A percentile compares a stretch with the other conserved stretches of the same genome.
Evolutionary conservation across 2,797 vertebrate species (phyloP).

Genomic region (Leptatherina wallacei): DNA sequence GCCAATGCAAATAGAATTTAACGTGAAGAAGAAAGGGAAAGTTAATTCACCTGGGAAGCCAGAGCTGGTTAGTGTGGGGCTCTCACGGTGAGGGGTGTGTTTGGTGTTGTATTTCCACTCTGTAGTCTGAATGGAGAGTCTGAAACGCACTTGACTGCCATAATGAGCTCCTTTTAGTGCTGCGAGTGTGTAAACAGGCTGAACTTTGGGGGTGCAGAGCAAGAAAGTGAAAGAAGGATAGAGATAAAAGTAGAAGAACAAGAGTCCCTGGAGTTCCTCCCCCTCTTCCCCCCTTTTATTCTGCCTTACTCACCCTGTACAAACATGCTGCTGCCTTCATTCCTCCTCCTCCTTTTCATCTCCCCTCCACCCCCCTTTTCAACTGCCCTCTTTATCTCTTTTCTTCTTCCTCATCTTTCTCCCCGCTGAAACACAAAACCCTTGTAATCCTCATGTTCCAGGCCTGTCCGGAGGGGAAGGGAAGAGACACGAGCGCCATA

Average conservation of each 20-base stretch:
- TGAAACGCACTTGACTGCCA: constrained; percentile 59
- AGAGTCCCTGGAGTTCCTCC: constrained; percentile 56
- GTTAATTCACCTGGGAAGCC: constrained; percentile 53
- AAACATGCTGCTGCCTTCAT: constrained; percentile 33
- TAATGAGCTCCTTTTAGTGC: constrained; percentile 50
- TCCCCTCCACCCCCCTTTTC: constrained; percentile 25
- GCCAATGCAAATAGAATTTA: constrained; percentile 49
- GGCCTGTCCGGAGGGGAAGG: constrained; percentile 55
- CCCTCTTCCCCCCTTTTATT: constrained; percentile 18
- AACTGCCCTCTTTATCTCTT: constrained; percentile 64
- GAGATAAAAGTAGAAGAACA: constrained; percentile 59
- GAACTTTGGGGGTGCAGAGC: constrained; percentile 24
- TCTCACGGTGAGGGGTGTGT: constrained; percentile 68
- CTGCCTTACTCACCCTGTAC: constrained; percentile 31
- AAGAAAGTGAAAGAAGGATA: constrained; percentile 26
- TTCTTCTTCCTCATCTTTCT: constrained; percentile 68
- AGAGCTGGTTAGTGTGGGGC: constrained; percentile 20
- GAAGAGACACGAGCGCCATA: constrained; percentile 14
- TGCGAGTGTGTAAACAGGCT: constrained; percentile 26
- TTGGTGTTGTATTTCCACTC: constrained; percentile 71
- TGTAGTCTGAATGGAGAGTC: constrained; percentile 54
- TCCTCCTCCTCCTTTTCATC: constrained; percentile 3
- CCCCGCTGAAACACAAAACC: constrained; percentile 74
- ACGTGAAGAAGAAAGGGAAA: constrained; percentile 26
- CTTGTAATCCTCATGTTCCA: constrained; percentile 71